These are phyloP conservation scores for Chlamydotis undulata DNA, from an alignment of 2,113 vertebrate species.

Conservation along the genomic window DNA sequence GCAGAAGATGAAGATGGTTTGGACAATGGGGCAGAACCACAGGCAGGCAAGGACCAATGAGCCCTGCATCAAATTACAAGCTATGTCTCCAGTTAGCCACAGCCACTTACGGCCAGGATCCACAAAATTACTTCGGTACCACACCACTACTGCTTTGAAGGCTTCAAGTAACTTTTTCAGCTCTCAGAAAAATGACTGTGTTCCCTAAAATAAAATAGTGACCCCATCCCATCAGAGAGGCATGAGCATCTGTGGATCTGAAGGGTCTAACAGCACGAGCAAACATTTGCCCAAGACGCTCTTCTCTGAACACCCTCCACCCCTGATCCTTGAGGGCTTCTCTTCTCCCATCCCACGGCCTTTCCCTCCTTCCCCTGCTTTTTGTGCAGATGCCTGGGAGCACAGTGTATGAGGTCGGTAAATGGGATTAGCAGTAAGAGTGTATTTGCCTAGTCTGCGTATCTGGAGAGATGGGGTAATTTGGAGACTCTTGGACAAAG, in stretches of 20 bases:
- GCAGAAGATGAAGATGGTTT: constrained; percentile 5
- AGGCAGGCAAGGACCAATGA: neutral
- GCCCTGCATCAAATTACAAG: neutral
- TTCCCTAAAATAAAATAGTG: neutral
- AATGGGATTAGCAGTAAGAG: neutral
- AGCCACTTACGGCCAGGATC: neutral
- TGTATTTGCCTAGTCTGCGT: neutral
- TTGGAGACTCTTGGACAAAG: neutral
- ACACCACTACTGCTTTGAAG: neutral
- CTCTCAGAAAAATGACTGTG: neutral
- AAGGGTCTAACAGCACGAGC: neutral
- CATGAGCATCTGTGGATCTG: neutral
- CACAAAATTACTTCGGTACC: neutral
- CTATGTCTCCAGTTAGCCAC: neutral
- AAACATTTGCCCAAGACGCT: neutral
- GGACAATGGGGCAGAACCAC: neutral
- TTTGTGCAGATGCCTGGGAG: neutral
- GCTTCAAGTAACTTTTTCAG: neutral
- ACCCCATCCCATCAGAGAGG: neutral
- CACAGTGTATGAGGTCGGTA: neutral
- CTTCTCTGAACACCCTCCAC: neutral
- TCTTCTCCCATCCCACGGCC: neutral
- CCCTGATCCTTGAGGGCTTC: neutral
- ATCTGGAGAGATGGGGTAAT: neutral
- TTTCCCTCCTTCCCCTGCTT: neutral